Percentiles rank a stretch among this genome's conserved stretches.
These are phyloP conservation scores for Mesembrinibis cayennensis DNA, from an alignment of 2,113 vertebrate genomes.

Conservation along the genomic window DNA sequence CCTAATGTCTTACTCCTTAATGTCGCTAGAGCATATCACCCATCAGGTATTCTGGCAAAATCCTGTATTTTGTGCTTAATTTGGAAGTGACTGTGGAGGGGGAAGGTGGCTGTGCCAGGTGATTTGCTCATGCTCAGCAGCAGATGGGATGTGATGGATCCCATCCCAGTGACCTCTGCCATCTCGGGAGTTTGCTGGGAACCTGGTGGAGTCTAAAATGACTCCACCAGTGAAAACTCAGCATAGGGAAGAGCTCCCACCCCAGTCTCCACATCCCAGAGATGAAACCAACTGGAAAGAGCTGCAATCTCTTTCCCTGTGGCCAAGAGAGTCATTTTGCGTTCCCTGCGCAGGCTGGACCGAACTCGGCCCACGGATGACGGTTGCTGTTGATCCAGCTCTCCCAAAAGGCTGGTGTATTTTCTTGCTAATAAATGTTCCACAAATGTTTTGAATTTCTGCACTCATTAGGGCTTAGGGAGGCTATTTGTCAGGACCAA, in stretches of 20 bases:
- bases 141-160: background rate
- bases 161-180: background rate
- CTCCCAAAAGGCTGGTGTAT: constrained; percentile 43
- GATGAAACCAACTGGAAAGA: constrained; percentile 6
- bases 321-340: background rate
- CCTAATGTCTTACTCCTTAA: background rate
- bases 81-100: background rate
- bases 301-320: background rate
- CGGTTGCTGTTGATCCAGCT: constrained; percentile 37
- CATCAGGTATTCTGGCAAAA: background rate
- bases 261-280: background rate
- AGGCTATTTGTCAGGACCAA: constrained; percentile 73
- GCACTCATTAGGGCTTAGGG: constrained; percentile 66
- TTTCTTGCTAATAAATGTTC: constrained; percentile 69
- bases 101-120: background rate
- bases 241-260: background rate
- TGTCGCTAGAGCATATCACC: background rate
- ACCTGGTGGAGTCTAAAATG: background rate
- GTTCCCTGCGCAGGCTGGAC: background rate
- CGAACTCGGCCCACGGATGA: background rate
- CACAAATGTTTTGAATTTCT: constrained; percentile 74
- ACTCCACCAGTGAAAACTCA: background rate
- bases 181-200: background rate
- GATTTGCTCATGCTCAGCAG: background rate
- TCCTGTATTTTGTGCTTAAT: background rate